Base-by-base conservation (phyloP, 2,888 invertebrate species). In the Diaperis boleti region DNA sequence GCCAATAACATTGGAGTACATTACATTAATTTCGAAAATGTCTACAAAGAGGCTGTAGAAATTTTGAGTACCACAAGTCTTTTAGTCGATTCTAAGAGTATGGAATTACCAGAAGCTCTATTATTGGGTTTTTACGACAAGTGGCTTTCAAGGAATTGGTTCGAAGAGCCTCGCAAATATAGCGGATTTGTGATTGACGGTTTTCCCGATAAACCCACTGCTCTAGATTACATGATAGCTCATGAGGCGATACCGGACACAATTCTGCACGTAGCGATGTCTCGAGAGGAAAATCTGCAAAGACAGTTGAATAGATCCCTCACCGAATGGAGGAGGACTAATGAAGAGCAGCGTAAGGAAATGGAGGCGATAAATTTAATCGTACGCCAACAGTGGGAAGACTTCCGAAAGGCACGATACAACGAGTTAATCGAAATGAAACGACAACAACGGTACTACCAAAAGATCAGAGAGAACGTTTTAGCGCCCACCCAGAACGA, bases 131-230 rank as follows among this genome's bases (percentile, higher is more conserved):
- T 29, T 29, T 54, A 74, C 85, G 69, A 80, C 82, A 59, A 14
- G 3, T 37, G 15, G 11, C 20, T 60, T n/a, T 22, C 14, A 5
- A 81, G 81, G 68, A 78, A 85, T 18, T 88, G 87, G 88, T 84
- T 84, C 71, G 74, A 83, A 47, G 76, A 83, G 47, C 86, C 87
- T 0, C 84, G 81, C 72, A 77, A 75, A 13, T 71, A 75, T 2
- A 79, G 77, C 11, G 88, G 89, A 3, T 82, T 88, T 73, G 81
- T 89, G 33, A 74, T 89, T 31, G 87, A 88, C 75, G 87, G 86
- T 50, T 89, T 86, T 79, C 89, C 89, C 2, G 35, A 10, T 22
- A 41, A 85, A 60, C 75, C 83, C 3, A 77, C 79, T 45, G 89
- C 89, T 75, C 74, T 86, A 1, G 82, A 85, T 65, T 81, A 83